Conservation (phyloP, 2,888 invertebrate species). For the Liodrosophila aerea region DNA sequence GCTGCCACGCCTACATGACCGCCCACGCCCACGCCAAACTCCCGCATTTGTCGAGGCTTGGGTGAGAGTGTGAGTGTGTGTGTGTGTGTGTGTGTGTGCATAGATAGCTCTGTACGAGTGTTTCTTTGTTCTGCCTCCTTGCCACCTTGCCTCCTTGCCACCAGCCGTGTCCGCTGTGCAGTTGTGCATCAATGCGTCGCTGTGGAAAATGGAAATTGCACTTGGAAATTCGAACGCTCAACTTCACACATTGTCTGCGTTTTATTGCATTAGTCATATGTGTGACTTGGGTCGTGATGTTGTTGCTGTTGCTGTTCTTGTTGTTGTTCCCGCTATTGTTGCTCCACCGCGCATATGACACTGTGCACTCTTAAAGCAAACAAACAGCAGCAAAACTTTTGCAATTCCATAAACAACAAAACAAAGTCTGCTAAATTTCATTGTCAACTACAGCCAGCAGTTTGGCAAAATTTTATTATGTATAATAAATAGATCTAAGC, state of each 20-base stretch:
- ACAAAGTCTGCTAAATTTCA: conserved; percentile 19
- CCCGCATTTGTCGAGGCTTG: conserved; percentile 40
- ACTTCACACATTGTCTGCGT: conserved; percentile 74
- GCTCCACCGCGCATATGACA: conserved; percentile 18
- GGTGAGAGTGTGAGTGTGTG: conserved; percentile 17
- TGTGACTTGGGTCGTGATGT: conserved; percentile 16
- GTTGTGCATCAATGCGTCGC: conserved; percentile 48
- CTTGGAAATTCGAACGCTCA: conserved; percentile 70
- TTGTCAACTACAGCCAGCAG: conserved; percentile 24
- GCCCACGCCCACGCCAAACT: conserved; percentile 23
- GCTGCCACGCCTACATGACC: conserved; percentile 56
- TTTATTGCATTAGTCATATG: conserved; percentile 67
- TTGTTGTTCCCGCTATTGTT: conserved; percentile 7
- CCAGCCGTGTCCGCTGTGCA: conserved; percentile 17
- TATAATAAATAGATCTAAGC: neutral
- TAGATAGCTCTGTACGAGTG: too few relatives aligned
- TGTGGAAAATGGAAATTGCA: conserved; percentile 66
- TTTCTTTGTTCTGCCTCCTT: too few relatives aligned
- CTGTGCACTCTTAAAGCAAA: conserved; percentile 8
- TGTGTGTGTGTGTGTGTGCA: conserved; percentile 14
- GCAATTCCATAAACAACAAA: neutral
- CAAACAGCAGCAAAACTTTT: conserved; percentile 19
- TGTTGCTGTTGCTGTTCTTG: conserved; percentile 14
- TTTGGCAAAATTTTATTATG: neutral
- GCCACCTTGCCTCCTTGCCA: conserved; percentile 36